phyloP scores from a whole-genome alignment of 2,888 invertebrate species.

The Peribatodes rhomboidaria region DNA sequence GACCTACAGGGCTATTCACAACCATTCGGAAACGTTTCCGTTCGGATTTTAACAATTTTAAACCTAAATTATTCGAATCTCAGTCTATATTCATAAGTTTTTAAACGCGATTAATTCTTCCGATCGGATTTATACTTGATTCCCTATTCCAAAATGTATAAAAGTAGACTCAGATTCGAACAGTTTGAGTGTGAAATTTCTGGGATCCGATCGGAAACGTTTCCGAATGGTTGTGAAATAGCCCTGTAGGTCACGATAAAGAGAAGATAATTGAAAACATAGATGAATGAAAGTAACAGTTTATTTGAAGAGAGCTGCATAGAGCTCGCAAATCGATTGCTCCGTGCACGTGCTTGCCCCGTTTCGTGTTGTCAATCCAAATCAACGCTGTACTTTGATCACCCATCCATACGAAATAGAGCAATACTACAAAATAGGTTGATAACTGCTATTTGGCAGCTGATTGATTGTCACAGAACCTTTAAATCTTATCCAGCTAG shows the following conservation, averaged over 20 bases:
- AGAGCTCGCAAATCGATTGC: slow-evolving; percentile 21
- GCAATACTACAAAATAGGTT: background rate
- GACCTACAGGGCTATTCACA: too few species aligned
- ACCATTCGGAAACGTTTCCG: too few species aligned
- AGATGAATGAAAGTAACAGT: background rate
- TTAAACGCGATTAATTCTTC: too few species aligned
- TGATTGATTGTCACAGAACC: background rate
- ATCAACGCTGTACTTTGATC: slow-evolving; percentile 26
- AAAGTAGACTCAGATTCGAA: too few species aligned
- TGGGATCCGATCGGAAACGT: too few species aligned
- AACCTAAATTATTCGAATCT: too few species aligned
- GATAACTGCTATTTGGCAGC: background rate
- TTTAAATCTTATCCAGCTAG: background rate
- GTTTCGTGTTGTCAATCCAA: slow-evolving; percentile 25
- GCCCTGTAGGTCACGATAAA: background rate
- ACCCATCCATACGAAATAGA: slow-evolving; percentile 9
- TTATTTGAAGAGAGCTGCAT: slow-evolving; percentile 5
- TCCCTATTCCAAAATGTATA: too few species aligned
- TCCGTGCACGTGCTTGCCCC: slow-evolving; percentile 27
- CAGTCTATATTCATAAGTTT: too few species aligned
- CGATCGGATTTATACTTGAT: too few species aligned
- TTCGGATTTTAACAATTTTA: too few species aligned
- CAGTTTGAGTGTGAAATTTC: too few species aligned
- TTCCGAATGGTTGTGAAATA: too few species aligned
- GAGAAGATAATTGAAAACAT: background rate